A percentile compares a stretch with the other conserved stretches of the same genome.
These are phyloP conservation scores for Spea bombifrons DNA, from an alignment of 2,113 vertebrate genomes.

Conservation along the genomic window DNA sequence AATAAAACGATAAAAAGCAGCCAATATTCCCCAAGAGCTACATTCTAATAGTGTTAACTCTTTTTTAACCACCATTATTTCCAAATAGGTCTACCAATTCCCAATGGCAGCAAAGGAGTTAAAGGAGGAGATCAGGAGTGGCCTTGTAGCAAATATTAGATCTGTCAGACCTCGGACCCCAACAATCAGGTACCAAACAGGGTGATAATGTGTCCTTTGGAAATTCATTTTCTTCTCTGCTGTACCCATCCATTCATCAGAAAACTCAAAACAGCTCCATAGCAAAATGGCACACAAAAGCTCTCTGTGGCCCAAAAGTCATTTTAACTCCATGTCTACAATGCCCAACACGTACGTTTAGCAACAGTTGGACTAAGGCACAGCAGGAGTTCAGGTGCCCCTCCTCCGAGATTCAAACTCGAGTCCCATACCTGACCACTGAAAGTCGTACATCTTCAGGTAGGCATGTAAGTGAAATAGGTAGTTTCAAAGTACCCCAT, in stretches of 20 bases:
- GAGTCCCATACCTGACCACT: slow-evolving; percentile 6
- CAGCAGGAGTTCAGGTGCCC: slow-evolving; percentile 1
- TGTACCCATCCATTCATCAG: slow-evolving; percentile 9
- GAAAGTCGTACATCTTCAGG: slow-evolving; percentile 16
- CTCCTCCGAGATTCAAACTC: neutral
- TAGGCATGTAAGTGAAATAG: slow-evolving; percentile 15
- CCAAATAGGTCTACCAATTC: neutral
- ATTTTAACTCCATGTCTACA: neutral
- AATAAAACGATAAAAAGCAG: slow-evolving; percentile 37
- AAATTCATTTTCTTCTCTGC: neutral
- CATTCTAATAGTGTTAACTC: slow-evolving; percentile 12
- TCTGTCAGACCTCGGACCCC: slow-evolving; percentile 15
- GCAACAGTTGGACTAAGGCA: slow-evolving; percentile 30
- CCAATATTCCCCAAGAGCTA: slow-evolving; percentile 28
- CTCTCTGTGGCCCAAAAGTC: neutral
- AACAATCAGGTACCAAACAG: slow-evolving; percentile 11
- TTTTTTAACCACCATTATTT: slow-evolving; percentile 8
- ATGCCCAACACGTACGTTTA: slow-evolving; percentile 12
- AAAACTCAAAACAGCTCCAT: neutral
- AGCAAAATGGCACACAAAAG: neutral
- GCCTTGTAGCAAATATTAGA: slow-evolving; percentile 10
- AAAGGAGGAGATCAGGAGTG: neutral
- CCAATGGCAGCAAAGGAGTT: neutral
- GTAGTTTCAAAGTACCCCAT: slow-evolving; percentile 34
- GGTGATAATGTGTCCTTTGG: neutral